A percentile compares a stretch with the other conserved stretches of the same genome.
Conservation (phyloP, 2,113 vertebrate species). For the Cryptomyrus ogoouensis region DNA sequence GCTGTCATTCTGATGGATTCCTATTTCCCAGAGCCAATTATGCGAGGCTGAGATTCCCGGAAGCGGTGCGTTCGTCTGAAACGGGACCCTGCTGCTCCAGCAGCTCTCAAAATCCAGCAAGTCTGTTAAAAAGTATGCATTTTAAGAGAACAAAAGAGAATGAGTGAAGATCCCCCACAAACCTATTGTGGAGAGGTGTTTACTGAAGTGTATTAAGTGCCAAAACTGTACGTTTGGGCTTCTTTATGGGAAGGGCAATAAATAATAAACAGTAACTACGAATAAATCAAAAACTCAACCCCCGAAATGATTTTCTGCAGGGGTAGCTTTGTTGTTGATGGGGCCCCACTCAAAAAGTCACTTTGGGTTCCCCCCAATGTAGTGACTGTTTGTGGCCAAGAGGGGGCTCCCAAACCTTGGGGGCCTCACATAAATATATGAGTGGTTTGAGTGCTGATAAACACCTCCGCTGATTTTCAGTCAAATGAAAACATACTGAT, state of each 20-base stretch:
- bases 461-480: not conserved
- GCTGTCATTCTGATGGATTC: slow-evolving; percentile 17
- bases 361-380: not conserved
- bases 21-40: slow-evolving; percentile 15
- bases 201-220: not conserved
- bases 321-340: not conserved
- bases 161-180: not conserved
- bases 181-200: not conserved
- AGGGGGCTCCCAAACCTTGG: not conserved
- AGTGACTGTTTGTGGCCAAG: not conserved
- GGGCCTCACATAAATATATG: too few species aligned
- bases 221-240: not conserved
- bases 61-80: not conserved
- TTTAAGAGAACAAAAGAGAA: not conserved
- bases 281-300: not conserved
- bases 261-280: not conserved
- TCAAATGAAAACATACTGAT: not conserved
- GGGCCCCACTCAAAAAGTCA: not conserved
- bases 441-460: not conserved
- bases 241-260: not conserved
- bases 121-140: not conserved
- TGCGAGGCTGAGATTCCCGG: not conserved
- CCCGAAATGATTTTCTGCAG: not conserved
- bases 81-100: not conserved
- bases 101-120: not conserved